Base-by-base conservation (phyloP, 2,113 vertebrate species). In the Oncorhynchus mykiss region DNA sequence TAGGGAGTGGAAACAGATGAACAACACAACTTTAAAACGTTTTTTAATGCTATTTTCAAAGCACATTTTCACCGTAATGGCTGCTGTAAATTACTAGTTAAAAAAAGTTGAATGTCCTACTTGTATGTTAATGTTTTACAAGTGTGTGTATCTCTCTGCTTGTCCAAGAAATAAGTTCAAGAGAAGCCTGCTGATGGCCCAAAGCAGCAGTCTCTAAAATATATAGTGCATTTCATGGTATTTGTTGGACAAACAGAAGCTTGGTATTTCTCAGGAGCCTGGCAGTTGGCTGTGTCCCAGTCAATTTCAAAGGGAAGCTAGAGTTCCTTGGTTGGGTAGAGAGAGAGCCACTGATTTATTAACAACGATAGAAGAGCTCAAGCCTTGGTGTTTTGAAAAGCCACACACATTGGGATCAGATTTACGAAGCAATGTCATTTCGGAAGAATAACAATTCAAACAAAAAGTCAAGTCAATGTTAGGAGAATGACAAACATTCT, bases 191-290 rank as follows among this genome's bases (percentile, higher is more conserved):
- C 49, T 62, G 59, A 24, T 62, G 59, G 59, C 59, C 59, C 18
- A 62, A 62, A 62, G n/a, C 59, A 62, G n/a, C 59, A 62, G 59
- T 8, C 59, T 62, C 7, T 11, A 62, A 60, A 62, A 62, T 8
- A 45, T 20, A 39, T 27, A 45, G 67, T 22, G 20, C 13, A 74
- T 29, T 74, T 48, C 48, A 75, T 69, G n/a, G 68, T 85, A 72
- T 88, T 81, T 87, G 86, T 76, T 11, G 16, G 72, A 69, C 81
- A 89, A 90, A 91, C 72, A 76, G 68, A 78, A 71, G 69, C 76
- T 78, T 54, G 76, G 86, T 89, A 88, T 80, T 85, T 91, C 66
- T 84, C 86, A 77, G 78, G 24, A 75, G 67, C 8, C 64, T 82
- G 87, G 72, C 66, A 77, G 67, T 78, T 88, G 72, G 74, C 76